Conservation (phyloP, 2,888 invertebrate species). For the Tromatobia lineatoria region DNA sequence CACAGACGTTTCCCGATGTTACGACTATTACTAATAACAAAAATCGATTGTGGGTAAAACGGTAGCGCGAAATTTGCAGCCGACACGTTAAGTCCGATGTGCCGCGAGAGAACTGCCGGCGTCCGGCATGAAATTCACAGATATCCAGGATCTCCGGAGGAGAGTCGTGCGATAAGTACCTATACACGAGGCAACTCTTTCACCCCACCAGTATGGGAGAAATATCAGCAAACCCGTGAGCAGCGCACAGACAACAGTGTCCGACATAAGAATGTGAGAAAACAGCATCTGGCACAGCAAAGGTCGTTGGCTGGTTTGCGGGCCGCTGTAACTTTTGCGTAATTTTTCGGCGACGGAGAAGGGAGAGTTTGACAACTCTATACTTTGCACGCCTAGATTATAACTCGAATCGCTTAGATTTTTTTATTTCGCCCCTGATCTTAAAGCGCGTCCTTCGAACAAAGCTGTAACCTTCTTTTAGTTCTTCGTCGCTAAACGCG, state of each 20-base stretch:
- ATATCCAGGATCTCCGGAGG: conserved; percentile 56
- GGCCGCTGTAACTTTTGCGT: background rate
- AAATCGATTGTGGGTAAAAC: background rate
- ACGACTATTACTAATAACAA: background rate
- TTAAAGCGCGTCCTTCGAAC: background rate
- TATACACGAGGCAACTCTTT: conserved; percentile 17
- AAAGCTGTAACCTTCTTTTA: background rate
- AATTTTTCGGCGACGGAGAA: background rate
- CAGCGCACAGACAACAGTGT: background rate
- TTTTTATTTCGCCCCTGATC: background rate
- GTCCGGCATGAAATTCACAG: conserved; percentile 23
- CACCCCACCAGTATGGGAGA: conserved; percentile 31
- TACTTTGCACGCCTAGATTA: background rate
- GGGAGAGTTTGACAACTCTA: background rate
- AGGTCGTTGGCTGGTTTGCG: background rate
- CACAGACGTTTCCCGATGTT: too few species aligned
- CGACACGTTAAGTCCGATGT: conserved; percentile 56
- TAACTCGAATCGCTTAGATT: background rate
- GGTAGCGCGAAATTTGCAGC: background rate
- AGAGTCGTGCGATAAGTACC: conserved; percentile 35
- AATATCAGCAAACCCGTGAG: background rate
- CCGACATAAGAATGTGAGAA: conserved; percentile 4
- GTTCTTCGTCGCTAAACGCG: background rate
- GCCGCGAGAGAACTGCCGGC: conserved; percentile 56
- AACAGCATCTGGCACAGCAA: background rate